Evolutionary conservation across 2,888 invertebrate genomes (phyloP), one percentile per base, ranked within the genome.

Genomic region (Labia minor): DNA sequence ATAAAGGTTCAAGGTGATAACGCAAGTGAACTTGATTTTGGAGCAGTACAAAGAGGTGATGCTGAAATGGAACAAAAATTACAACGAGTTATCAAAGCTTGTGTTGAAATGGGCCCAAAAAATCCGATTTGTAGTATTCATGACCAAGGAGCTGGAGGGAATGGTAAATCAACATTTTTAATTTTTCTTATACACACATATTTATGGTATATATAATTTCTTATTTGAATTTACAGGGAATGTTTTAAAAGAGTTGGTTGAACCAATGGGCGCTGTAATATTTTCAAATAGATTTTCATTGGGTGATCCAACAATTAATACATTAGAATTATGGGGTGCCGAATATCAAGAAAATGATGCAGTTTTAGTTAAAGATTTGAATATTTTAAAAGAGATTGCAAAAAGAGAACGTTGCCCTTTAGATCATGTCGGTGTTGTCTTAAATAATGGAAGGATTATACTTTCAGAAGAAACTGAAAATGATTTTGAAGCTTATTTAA

Each of bases 71-170:
- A 96, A 72, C 95, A 98, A 76, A 96, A 98, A 77, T 78, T 98
- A 37, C 96, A 98, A 77, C 82, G 98, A 68, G 88, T 96, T 1
- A 92, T 99, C 0, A 82, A 97, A 70, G 91, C 92, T 0, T 98
- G 98, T 74, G 81, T 93, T 33, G 98, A 99, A 80, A 80, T 89
- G 75, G 85, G 85, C 0, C 81, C 83, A 0, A 79, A 81, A 14
- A 95, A 98, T 80, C 97, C 97, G 1, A 95, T 98, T 72, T 82
- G 83, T 72, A 89, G 95, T 83, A 97, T 99, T 72, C 98, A 99
- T 76, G 98, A 99, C 79, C 98, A 98, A 82, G 98, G 98, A 19
- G 98, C 98, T 8, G 98, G 98, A n/a, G 98, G 98, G 21, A 93
- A 94, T 75, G 93, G 82, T 80, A 74, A 69, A 68, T 62, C 14